Base-by-base conservation (phyloP, 2,888 invertebrate species). In the Drosophila cracens region DNA sequence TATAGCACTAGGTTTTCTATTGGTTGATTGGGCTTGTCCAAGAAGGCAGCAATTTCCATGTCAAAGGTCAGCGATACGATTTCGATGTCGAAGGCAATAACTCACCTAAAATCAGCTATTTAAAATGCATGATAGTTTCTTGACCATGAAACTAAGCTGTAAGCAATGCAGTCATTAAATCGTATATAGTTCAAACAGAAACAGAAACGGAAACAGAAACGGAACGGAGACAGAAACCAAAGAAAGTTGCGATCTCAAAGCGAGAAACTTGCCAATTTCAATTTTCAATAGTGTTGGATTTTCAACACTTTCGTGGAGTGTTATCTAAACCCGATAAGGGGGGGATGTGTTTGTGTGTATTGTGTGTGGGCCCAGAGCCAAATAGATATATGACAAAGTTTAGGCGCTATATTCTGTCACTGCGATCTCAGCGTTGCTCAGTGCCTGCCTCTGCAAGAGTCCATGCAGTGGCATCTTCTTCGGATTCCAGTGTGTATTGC, bases 31-130 rank as follows among this genome's bases (percentile, higher is more conserved):
- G 80, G 65, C n/a, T 48, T 16, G 27, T 59, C 4, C 46, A 33
- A n/a, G 38, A n/a, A 57, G 46, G 49, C 61, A 25, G 29, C 51
- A 5, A 13, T 59, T 59, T 67, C 72, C 53, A 56, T 31, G 18
- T 36, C 4, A 43, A 11, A 51, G 46, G 38, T 21, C 70, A 66
- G 67, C 61, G 54, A 11, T 18, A 7, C 57, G 56, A 8, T 31
- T 54, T 38, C 1, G 18, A 2, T 4, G 10, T 52, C 34, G 31
- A n/a, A 31, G 25, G 11, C 21, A 43, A 63, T 31, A 62, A 85
- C 85, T 81, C 85, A 82, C 81, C 83, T 49, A 38, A 13, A 34
- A 29, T 53, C 60, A 68, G 63, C 29, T 61, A 38, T 56, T 38
- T 40, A 31, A 70, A 79, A 48, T 27, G 76, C 82, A 68, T 76